Base-by-base conservation (phyloP, 2,888 invertebrate species). In the Agapostemon virescens region DNA sequence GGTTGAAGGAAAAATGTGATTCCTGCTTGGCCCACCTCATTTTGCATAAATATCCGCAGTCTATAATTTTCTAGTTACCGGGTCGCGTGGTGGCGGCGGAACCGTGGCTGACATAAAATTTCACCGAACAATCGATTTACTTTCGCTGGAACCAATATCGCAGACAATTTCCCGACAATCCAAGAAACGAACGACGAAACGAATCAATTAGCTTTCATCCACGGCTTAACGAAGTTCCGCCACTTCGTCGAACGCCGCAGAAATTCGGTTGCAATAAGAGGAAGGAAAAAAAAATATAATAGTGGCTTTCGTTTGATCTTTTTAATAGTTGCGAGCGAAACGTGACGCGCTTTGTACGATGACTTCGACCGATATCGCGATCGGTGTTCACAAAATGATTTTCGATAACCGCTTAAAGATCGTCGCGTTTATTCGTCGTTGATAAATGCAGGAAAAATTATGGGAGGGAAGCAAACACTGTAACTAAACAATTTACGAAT, bases 101-200 rank as follows among this genome's bases (percentile, higher is more conserved):
- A 55, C 69, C 79, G 38, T 33, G 72, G 52, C 42, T 23, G 42
- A 36, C 15, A 3, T 5, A 26, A 66, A 23, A 42, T 72, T 33
- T 69, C 55, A 69, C 23, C 33, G 61, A 74, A 74, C 82, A 72
- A 77, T 77, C 82, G 61, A 77, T 64, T 74, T 72, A 77, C 61
- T 69, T 81, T 36, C 70, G 67, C 42, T 63, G 52, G 69, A 49
- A 69, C 30, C 30, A 23, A 68, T 70, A 73, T 76, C 61, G 61
- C 73, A 49, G 71, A 82, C 72, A 69, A 77, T 82, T 81, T 64
- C 23, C 70, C 66, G 82, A 82, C 82, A 82, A 82, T 82, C 82
- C 64, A 52, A 63, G 42, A 55, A 68, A 45, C 55, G 63, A 26
- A 33, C 30, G 23, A 26, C 42, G 38, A 49, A 45, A 58, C 55